A percentile compares a stretch with the other conserved stretches of the same genome.
These are phyloP conservation scores for Uloborus plumipes DNA, from an alignment of 2,888 invertebrate species.

Conservation along the genomic window DNA sequence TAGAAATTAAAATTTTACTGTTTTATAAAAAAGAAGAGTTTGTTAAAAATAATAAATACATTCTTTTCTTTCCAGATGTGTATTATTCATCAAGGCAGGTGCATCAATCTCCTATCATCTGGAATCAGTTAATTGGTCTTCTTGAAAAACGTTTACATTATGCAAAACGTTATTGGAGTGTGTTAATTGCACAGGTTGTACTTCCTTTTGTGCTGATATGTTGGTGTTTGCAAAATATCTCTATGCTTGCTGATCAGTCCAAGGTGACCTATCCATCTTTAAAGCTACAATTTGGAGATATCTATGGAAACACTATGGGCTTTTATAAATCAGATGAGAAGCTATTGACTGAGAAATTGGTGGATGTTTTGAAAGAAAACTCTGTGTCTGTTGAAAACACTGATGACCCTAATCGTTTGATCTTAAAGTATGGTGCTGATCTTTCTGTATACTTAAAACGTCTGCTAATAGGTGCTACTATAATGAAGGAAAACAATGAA, in stretches of 20 bases:
- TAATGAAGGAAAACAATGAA: not conserved
- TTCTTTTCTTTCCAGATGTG: constrained; percentile 20
- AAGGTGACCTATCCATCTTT: constrained; percentile 8
- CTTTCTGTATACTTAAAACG: constrained; percentile 21
- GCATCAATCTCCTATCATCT: not conserved
- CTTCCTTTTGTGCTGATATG: constrained; percentile 62
- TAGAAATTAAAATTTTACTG: constrained; percentile 63
- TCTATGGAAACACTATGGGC: constrained; percentile 49
- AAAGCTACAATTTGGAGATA: constrained; percentile 27
- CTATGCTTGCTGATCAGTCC: not conserved
- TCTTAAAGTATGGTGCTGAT: constrained; percentile 36
- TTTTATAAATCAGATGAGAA: constrained; percentile 19
- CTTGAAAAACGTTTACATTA: constrained; percentile 72
- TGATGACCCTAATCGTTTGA: constrained; percentile 25
- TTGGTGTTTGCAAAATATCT: constrained; percentile 13
- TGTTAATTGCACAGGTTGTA: constrained; percentile 69
- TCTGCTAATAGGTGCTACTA: constrained; percentile 31
- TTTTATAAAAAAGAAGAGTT: not conserved
- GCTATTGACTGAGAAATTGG: not conserved
- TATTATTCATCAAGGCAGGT: constrained; percentile 1
- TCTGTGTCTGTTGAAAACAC: not conserved
- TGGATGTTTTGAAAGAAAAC: constrained; percentile 20
- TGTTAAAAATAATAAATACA: not conserved
- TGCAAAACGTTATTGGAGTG: constrained; percentile 71
- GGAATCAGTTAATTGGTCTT: constrained; percentile 68